These are phyloP conservation scores for Exaiptasia diaphana DNA, from an alignment of 64 coral and sea anemone genomes.

Conservation along the genomic window DNA sequence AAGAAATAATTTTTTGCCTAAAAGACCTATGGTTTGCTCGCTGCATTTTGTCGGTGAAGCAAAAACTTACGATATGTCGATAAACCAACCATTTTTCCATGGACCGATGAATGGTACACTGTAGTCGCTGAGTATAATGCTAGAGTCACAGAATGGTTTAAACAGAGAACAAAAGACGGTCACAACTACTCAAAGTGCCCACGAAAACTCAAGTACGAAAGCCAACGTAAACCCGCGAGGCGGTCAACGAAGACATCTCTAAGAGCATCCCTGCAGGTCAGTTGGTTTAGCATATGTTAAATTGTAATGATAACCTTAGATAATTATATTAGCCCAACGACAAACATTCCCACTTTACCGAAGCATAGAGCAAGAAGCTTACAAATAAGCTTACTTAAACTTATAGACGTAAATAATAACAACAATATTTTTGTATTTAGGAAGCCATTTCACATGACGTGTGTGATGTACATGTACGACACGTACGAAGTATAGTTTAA, in stretches of 20 bases:
- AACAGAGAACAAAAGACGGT: neutral
- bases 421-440: too few species aligned
- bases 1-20: neutral
- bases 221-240: neutral
- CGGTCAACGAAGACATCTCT: neutral
- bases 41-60: neutral
- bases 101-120: neutral
- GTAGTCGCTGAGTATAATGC: neutral
- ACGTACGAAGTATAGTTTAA: too few species aligned
- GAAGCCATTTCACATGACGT: too few species aligned
- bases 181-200: neutral
- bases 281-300: neutral
- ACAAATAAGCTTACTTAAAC: too few species aligned
- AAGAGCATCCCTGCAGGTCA: neutral
- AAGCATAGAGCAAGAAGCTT: too few species aligned
- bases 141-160: neutral
- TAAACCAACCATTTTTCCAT: neutral
- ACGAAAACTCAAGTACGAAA: neutral
- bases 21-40: neutral
- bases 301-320: too few species aligned
- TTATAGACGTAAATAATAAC: too few species aligned
- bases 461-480: too few species aligned
- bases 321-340: too few species aligned
- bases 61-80: neutral
- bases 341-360: too few species aligned